Base-by-base conservation (phyloP, 2,797 vertebrate species). In the Esox lucius region DNA sequence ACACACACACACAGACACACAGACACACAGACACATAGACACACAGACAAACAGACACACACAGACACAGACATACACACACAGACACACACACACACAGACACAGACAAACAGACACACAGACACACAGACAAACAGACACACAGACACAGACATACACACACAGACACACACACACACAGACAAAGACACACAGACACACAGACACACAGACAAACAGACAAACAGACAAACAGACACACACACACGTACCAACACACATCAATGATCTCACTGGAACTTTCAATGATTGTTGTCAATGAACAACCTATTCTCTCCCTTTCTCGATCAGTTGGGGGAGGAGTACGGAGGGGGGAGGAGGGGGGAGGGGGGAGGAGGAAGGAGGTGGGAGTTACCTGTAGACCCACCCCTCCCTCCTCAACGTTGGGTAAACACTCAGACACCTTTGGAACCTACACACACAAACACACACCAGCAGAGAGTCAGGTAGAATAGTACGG, bases 401-500 rank as follows among this genome's bases (percentile, higher is more conserved):
- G 92, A 92, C 89, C 92, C 91, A 86, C 93, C 91, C 91, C 88
- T 86, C 84, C 76, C 77, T 84, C 62, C 72, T 66, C 75, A 84
- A 87, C 85, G 89, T 82, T 89, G 86, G 91, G 92, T 92, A 93
- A 94, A 95, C 91, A 93, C 81, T 82, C 78, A 87, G 87, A 78
- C 87, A 92, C 89, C 91, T 90, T 90, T 89, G 75, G 91, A 91
- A 88, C 87, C 84, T 89, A 76, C 72, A 83, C 84, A 81, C 77
- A 89, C 81, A 79, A 74, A n/a, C n/a, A 84, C 84, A 84, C 73
- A 70, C 80, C 64, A 46, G 81, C 35, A 39, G 35, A 3, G 3
- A 7, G 35, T 79, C 78, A 89, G 75, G 61, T 28, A 46, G 74
- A 35, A 15, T 76, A 65, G 81, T 78, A 74, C 2, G 67, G 68